These are phyloP conservation scores for Enteromius thamalakanensis DNA, from an alignment of 2,797 vertebrate species.

Conservation along the genomic window DNA sequence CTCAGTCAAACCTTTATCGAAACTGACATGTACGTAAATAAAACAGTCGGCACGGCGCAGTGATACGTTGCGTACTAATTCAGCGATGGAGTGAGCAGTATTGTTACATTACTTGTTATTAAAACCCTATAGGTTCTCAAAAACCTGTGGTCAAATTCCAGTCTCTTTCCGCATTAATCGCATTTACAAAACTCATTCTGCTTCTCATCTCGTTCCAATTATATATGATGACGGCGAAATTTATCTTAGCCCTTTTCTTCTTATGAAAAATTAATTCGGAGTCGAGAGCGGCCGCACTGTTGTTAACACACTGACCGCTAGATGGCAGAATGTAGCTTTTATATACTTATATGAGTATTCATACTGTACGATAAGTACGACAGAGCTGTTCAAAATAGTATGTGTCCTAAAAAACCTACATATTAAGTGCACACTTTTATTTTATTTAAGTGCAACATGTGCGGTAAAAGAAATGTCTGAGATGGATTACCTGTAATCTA, in stretches of 20 bases:
- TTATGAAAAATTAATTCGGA: not conserved
- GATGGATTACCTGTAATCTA: not conserved
- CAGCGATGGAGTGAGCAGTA: not conserved
- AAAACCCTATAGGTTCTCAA: not conserved
- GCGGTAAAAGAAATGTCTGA: not conserved
- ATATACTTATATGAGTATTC: not conserved
- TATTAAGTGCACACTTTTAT: not conserved
- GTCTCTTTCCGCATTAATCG: not conserved
- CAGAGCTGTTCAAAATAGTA: not conserved
- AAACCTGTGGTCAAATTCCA: not conserved
- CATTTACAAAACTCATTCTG: not conserved
- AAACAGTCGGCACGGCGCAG: not conserved
- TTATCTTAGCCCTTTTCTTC: not conserved
- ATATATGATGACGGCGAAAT: not conserved
- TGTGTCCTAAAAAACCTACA: not conserved
- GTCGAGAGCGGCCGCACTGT: not conserved
- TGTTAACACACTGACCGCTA: conserved; percentile 33
- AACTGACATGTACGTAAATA: not conserved
- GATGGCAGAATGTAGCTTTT: conserved; percentile 46
- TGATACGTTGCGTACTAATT: not conserved
- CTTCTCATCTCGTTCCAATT: not conserved
- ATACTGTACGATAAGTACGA: not conserved
- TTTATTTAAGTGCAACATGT: not conserved
- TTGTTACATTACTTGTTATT: not conserved
- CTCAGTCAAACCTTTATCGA: not conserved